These are phyloP conservation scores for Anticlea derivata DNA, from an alignment of 2,888 invertebrate species.

Conservation along the genomic window DNA sequence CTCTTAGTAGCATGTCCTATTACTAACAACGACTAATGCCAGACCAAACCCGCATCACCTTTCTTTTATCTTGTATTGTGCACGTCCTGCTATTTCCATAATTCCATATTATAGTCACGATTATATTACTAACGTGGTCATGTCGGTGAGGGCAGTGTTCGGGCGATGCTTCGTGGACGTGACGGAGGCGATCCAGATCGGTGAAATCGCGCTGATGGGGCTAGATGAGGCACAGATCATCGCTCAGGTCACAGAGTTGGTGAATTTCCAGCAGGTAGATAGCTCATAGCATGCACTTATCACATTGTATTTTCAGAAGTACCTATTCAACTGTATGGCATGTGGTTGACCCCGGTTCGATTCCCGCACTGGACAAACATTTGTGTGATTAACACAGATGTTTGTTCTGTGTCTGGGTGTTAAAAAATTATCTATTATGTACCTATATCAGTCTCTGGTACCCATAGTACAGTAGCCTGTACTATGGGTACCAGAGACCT, in stretches of 20 bases:
- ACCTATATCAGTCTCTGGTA: too few species aligned
- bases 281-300: too few species aligned
- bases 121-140: conserved; percentile 31
- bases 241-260: conserved; percentile 53
- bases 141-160: conserved; percentile 61
- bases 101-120: conserved; percentile 23
- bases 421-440: too few species aligned
- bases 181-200: conserved; percentile 47
- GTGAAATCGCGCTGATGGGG: conserved; percentile 28
- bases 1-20: conserved; percentile 10
- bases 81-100: conserved; percentile 24
- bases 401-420: too few species aligned
- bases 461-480: too few species aligned
- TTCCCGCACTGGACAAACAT: too few species aligned
- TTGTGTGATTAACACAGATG: too few species aligned
- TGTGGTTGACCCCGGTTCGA: too few species aligned
- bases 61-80: conserved; percentile 8
- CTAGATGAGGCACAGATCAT: conserved; percentile 50
- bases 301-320: conserved; percentile 11
- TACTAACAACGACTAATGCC: conserved; percentile 34
- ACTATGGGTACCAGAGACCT: too few species aligned
- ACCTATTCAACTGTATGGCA: conserved; percentile 6
- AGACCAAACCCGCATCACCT: conserved; percentile 2
- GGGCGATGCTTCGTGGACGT: conserved; percentile 68
- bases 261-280: conserved; percentile 68